phyloP scores from a whole-genome alignment of 2,888 invertebrate species.

The Drosophila silvestris region DNA sequence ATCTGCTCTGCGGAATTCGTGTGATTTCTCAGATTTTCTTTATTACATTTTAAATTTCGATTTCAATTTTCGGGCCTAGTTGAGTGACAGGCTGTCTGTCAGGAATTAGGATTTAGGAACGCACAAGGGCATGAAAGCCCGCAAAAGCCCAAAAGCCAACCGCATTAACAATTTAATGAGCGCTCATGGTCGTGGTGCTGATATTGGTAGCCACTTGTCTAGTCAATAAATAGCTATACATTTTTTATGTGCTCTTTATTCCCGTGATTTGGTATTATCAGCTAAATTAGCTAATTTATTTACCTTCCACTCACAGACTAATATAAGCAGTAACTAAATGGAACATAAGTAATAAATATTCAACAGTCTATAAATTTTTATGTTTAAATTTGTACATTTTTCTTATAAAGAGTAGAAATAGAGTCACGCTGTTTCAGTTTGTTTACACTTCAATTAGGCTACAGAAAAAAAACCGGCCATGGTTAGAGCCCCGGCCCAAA shows the following conservation, averaged over 20 bases:
- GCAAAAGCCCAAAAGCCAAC: slow-evolving; percentile 44
- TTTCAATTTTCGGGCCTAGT: slow-evolving; percentile 42
- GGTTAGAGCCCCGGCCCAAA: slow-evolving; percentile 18
- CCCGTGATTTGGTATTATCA: neutral
- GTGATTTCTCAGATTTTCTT: slow-evolving; percentile 25
- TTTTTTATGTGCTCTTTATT: slow-evolving; percentile 34
- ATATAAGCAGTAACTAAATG: neutral
- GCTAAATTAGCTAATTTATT: neutral
- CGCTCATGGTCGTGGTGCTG: slow-evolving; percentile 24
- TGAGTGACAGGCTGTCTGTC: slow-evolving; percentile 31
- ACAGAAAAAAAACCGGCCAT: slow-evolving; percentile 6
- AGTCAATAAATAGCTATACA: slow-evolving; percentile 51
- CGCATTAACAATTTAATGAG: slow-evolving; percentile 76
- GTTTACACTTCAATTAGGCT: slow-evolving; percentile 44
- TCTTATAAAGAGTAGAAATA: neutral
- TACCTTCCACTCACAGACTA: neutral
- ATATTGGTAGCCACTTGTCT: slow-evolving; percentile 63
- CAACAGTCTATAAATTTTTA: neutral
- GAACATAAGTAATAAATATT: neutral
- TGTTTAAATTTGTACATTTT: neutral
- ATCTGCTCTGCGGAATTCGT: slow-evolving; percentile 3
- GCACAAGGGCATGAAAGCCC: slow-evolving; percentile 17
- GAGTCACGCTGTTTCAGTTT: neutral
- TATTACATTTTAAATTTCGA: slow-evolving; percentile 56
- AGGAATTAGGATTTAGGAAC: slow-evolving; percentile 6